These are phyloP conservation scores for Fringilla coelebs DNA, from an alignment of 2,797 vertebrate genomes.

Conservation along the genomic window DNA sequence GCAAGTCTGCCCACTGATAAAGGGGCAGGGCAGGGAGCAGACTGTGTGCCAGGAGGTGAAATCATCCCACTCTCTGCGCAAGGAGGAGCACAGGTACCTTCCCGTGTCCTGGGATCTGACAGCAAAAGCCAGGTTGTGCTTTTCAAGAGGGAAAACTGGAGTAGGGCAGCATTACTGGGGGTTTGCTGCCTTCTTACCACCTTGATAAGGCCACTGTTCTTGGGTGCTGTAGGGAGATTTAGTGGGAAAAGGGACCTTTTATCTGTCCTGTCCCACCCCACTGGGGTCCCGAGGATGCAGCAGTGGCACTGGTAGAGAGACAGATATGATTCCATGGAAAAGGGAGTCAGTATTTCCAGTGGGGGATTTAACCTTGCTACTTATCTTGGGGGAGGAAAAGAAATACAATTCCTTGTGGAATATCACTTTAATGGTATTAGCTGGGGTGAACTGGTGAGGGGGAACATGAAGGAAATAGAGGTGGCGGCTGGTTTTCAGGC, in stretches of 20 bases:
- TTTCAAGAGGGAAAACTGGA: neutral
- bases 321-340: neutral
- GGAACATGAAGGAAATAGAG: neutral
- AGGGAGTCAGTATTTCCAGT: neutral
- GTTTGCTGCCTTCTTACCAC: neutral
- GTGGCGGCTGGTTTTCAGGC: neutral
- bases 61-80: neutral
- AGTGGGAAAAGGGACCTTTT: neutral
- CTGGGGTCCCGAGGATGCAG: rapidly evolving
- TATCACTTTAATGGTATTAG: neutral
- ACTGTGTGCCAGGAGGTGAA: neutral
- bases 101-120: neutral
- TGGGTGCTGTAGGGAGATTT: rapidly evolving
- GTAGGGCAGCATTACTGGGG: neutral
- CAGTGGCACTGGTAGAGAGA: rapidly evolving
- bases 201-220: rapidly evolving
- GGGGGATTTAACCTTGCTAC: neutral
- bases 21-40: neutral
- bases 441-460: neutral
- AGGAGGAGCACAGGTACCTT: neutral
- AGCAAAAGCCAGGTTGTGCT: neutral
- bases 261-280: neutral
- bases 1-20: neutral
- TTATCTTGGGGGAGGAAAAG: neutral
- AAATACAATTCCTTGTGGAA: neutral